phyloP scores from a whole-genome alignment of 92 coral and sea anemone genomes.

The Pocillopora grandis region DNA sequence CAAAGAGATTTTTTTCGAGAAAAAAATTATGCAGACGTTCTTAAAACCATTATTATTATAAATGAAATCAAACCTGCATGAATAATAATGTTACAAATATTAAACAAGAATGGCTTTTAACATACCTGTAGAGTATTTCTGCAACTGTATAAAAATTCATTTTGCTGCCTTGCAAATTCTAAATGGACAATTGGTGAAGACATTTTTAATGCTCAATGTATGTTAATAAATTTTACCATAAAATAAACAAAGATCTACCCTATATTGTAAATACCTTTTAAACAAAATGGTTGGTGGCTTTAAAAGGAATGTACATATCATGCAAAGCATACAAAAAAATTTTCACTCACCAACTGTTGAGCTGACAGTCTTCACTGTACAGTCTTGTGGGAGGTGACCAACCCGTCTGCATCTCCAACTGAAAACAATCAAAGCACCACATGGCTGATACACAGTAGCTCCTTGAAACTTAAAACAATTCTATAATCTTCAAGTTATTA shows the following conservation, averaged over 20 bases:
- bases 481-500: not conserved
- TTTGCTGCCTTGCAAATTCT: too few species aligned
- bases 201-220: too few species aligned
- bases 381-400: conserved; percentile 92
- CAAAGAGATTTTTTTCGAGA: too few species aligned
- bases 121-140: too few species aligned
- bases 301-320: not conserved
- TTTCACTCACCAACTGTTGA: conserved; percentile 37
- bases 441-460: not conserved
- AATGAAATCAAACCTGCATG: too few species aligned
- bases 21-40: too few species aligned
- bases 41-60: too few species aligned
- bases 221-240: too few species aligned
- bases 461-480: not conserved
- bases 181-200: too few species aligned
- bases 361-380: conserved; percentile 55
- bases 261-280: too few species aligned
- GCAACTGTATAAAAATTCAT: too few species aligned
- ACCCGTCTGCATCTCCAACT: conserved; percentile 83
- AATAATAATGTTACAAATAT: not conserved
- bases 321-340: not conserved
- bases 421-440: not conserved
- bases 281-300: not conserved
- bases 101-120: not conserved
- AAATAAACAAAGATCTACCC: too few species aligned